Evolutionary conservation across 2,113 vertebrate species (phyloP).

Genomic region (Blennius ocellaris): DNA sequence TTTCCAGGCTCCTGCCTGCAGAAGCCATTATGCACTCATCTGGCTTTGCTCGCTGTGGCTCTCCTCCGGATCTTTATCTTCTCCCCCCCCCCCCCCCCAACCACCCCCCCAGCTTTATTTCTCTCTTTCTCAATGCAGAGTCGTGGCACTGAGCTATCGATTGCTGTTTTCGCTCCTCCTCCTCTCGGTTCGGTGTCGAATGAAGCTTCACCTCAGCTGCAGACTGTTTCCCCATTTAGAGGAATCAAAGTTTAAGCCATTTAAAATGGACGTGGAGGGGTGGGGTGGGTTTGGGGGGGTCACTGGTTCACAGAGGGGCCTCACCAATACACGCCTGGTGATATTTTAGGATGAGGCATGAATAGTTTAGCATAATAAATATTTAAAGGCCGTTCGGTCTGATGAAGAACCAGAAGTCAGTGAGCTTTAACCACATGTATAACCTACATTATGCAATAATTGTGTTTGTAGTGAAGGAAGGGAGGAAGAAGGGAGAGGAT

Average conservation of each 20-base stretch:
- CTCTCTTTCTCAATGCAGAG: conserved; percentile 47
- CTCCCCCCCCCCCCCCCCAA: too few species aligned
- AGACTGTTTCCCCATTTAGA: conserved; percentile 44
- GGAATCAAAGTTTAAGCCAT: conserved; percentile 52
- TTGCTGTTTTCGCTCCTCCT: conserved; percentile 50
- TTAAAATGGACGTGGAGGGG: conserved; percentile 52
- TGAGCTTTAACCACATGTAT: too few species aligned
- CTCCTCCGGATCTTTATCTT: conserved; percentile 46
- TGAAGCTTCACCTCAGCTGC: conserved; percentile 45
- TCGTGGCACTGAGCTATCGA: conserved; percentile 62
- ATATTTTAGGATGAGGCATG: conserved; percentile 26
- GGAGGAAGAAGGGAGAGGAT: too few species aligned
- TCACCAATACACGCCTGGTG: conserved; percentile 25
- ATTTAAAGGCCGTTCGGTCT: background rate
- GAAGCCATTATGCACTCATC: conserved; percentile 33
- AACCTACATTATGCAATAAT: too few species aligned
- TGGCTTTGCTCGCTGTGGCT: conserved; percentile 20
- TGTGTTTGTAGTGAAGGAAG: too few species aligned
- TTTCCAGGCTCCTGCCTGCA: conserved; percentile 20
- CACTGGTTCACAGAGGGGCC: conserved; percentile 30
- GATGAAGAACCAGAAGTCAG: background rate
- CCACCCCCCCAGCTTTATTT: too few species aligned
- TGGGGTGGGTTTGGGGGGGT: too few species aligned
- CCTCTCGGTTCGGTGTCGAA: conserved; percentile 45
- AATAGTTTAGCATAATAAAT: conserved; percentile 37